Evolutionary conservation across 2,888 invertebrate genomes (phyloP).

Genomic region (Rhaphigaster nebulosa): DNA sequence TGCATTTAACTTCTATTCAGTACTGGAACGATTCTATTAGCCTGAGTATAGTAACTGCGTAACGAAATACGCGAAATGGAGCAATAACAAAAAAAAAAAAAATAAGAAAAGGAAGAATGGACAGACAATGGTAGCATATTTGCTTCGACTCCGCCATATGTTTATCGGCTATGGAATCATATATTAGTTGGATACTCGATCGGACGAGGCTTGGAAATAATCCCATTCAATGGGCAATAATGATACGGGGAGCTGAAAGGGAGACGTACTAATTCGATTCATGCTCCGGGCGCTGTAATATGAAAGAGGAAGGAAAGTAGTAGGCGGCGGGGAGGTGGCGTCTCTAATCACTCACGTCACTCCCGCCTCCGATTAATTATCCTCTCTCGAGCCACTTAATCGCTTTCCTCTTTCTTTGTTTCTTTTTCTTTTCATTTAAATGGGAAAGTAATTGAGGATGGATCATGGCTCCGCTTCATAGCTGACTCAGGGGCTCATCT

Average conservation of each 20-base stretch:
- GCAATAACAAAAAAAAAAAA: neutral
- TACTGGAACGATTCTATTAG: neutral
- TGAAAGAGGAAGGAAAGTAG: neutral
- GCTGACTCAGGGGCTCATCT: neutral
- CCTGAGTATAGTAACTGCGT: neutral
- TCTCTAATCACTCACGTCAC: slow-evolving; percentile 25
- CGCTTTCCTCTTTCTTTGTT: neutral
- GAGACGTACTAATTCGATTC: slow-evolving; percentile 20
- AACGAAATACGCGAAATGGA: neutral
- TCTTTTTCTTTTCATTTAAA: slow-evolving; percentile 40
- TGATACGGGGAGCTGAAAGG: slow-evolving; percentile 6
- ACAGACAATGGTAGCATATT: neutral
- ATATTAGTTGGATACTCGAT: neutral
- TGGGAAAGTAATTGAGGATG: slow-evolving; percentile 46
- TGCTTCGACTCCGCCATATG: neutral
- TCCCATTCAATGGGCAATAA: slow-evolving; percentile 22
- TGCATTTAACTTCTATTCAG: neutral
- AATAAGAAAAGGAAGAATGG: neutral
- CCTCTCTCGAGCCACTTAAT: neutral
- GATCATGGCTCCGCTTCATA: neutral
- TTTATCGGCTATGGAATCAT: slow-evolving; percentile 14
- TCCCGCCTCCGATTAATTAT: slow-evolving; percentile 42
- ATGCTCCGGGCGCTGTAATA: neutral
- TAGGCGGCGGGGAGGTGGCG: neutral
- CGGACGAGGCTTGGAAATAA: neutral